Evolutionary conservation across 2,113 vertebrate species (phyloP).

Genomic region (Origma solitaria): DNA sequence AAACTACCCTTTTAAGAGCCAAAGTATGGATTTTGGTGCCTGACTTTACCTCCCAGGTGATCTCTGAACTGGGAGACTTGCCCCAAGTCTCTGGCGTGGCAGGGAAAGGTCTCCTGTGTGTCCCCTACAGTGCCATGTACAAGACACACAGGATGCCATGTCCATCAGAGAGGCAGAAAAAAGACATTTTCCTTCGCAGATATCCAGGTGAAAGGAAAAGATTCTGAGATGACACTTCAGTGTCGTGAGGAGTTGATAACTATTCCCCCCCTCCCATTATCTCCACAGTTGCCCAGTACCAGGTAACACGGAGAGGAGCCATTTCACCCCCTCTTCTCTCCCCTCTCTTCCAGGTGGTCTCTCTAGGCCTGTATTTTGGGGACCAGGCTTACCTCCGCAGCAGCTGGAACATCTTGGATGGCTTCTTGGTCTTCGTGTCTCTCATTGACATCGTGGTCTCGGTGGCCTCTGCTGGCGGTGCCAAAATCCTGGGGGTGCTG

Average conservation of each 20-base stretch:
- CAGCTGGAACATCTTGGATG: slow-evolving; percentile 96
- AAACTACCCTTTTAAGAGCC: not conserved
- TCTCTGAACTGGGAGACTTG: not conserved
- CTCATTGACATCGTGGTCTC: slow-evolving; percentile 96
- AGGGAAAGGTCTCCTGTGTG: not conserved
- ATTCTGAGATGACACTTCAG: not conserved
- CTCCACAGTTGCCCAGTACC: not conserved
- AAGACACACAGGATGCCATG: no score
- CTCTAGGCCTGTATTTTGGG: slow-evolving; percentile 91
- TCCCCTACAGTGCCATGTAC: not conserved
- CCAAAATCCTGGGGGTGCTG: slow-evolving; percentile 95
- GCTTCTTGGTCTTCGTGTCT: slow-evolving; percentile 97
- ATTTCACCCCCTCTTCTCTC: not conserved
- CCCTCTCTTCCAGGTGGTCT: slow-evolving; percentile 82
- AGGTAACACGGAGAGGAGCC: not conserved
- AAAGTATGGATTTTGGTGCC: not conserved
- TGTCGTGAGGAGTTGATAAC: not conserved
- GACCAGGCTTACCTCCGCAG: slow-evolving; percentile 93
- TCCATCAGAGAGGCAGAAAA: not conserved
- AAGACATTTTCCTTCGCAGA: not conserved
- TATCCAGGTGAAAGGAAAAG: not conserved
- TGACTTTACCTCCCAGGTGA: not conserved
- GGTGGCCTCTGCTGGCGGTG: slow-evolving; percentile 89
- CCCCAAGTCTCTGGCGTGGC: not conserved
- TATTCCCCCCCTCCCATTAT: not conserved